Evolutionary conservation across 1,140 invertebrate species (phyloP).

Genomic region (Parasteatoda tepidariorum): DNA sequence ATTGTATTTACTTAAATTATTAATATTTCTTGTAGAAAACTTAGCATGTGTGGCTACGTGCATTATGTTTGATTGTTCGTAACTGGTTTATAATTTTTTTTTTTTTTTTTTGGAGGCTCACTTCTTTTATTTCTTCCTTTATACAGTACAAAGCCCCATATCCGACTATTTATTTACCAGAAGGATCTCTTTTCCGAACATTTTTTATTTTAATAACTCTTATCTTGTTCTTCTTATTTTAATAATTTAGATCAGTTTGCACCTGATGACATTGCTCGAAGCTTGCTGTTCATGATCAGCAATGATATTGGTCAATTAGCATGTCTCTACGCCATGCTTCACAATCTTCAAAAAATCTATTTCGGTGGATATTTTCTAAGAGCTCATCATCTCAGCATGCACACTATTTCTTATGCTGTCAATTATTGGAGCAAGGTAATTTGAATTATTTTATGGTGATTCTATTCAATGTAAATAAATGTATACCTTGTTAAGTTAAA

Average conservation of each 20-base stretch:
- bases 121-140: too few relatives aligned
- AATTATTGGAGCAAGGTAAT: slow-evolving; percentile 80
- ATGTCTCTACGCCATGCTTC: slow-evolving; percentile 77
- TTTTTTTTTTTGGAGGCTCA: too few relatives aligned
- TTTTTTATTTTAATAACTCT: background rate
- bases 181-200: background rate
- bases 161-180: too few relatives aligned
- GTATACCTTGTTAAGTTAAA: background rate
- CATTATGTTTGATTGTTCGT: too few relatives aligned
- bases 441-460: background rate
- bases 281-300: slow-evolving; percentile 79
- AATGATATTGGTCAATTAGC: slow-evolving; percentile 84
- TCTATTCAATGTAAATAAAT: background rate
- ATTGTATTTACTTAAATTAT: too few relatives aligned
- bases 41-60: too few relatives aligned
- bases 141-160: too few relatives aligned
- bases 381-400: slow-evolving; percentile 82
- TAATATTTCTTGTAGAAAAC: too few relatives aligned
- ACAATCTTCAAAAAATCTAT: slow-evolving; percentile 76
- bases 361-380: slow-evolving; percentile 83
- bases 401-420: slow-evolving; percentile 79
- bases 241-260: slow-evolving; percentile 65
- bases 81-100: too few relatives aligned
- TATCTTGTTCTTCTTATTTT: background rate
- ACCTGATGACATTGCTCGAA: slow-evolving; percentile 78